Conservation (phyloP, 2,888 invertebrate species). For the Synergus japonicus region DNA sequence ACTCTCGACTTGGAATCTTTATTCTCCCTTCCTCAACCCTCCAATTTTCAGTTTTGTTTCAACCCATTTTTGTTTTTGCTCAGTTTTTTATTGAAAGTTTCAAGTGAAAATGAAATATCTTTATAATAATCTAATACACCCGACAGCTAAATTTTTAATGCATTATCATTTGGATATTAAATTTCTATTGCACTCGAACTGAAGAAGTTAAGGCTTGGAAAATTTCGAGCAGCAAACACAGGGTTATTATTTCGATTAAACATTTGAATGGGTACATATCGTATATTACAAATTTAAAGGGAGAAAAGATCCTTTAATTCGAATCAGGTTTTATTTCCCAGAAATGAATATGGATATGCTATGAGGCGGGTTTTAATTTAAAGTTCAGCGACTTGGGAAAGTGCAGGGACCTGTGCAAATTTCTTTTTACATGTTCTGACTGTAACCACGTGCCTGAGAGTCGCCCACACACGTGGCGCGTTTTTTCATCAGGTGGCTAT, state of each 20-base stretch:
- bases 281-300: not conserved
- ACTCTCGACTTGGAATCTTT: not conserved
- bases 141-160: no score
- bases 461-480: slow-evolving; percentile 56
- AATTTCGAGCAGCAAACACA: no score
- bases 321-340: not conserved
- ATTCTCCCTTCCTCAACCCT: not conserved
- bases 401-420: slow-evolving; percentile 41
- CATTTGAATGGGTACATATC: not conserved
- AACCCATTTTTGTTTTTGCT: no score
- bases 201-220: no score
- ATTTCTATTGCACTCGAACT: no score
- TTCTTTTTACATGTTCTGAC: slow-evolving; percentile 34
- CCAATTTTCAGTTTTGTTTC: not conserved
- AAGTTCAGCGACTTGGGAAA: slow-evolving; percentile 38
- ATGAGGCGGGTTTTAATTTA: slow-evolving; percentile 22
- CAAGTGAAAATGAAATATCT: no score
- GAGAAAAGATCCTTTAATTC: not conserved
- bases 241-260: not conserved
- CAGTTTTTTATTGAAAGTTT: no score
- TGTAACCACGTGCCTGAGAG: slow-evolving; percentile 52
- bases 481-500: slow-evolving; percentile 60
- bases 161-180: no score
- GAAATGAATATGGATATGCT: not conserved
- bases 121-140: no score